These are phyloP conservation scores for Carcina quercana DNA, from an alignment of 2,888 invertebrate genomes.

Conservation along the genomic window DNA sequence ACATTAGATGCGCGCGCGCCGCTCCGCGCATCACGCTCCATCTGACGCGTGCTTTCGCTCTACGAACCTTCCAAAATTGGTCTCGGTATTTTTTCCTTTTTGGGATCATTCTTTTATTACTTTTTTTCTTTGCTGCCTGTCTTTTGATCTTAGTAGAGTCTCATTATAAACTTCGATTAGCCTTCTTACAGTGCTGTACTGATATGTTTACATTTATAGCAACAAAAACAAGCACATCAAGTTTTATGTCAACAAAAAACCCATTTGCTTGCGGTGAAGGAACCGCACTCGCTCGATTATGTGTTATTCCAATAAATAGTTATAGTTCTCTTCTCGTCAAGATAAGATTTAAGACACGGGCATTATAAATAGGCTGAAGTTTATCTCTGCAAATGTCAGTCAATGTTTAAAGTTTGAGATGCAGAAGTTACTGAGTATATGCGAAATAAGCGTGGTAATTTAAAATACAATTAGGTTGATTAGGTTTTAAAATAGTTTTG, in stretches of 20 bases:
- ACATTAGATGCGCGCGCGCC: slow-evolving; percentile 20
- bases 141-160: too few species aligned
- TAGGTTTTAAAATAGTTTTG: too few species aligned
- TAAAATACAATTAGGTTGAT: too few species aligned
- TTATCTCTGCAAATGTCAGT: slow-evolving; percentile 1
- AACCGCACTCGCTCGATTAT: neutral
- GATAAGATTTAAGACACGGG: neutral
- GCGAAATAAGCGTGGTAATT: too few species aligned
- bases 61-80: too few species aligned
- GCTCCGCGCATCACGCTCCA: slow-evolving; percentile 8
- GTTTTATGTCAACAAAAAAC: slow-evolving; percentile 8
- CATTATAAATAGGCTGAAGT: slow-evolving; percentile 1
- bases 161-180: too few species aligned
- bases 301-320: neutral
- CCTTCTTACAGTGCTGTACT: too few species aligned
- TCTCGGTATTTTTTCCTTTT: too few species aligned
- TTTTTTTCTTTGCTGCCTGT: too few species aligned
- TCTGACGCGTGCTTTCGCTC: slow-evolving; percentile 18
- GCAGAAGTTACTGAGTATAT: too few species aligned
- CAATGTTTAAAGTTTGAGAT: too few species aligned
- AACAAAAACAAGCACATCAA: neutral
- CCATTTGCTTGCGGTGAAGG: slow-evolving; percentile 7
- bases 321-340: neutral
- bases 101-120: too few species aligned
- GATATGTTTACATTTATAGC: neutral